Evolutionary conservation across 2,113 vertebrate species (phyloP), one percentile per base, ranked within the genome.

Genomic region (Kryptolebias marmoratus): DNA sequence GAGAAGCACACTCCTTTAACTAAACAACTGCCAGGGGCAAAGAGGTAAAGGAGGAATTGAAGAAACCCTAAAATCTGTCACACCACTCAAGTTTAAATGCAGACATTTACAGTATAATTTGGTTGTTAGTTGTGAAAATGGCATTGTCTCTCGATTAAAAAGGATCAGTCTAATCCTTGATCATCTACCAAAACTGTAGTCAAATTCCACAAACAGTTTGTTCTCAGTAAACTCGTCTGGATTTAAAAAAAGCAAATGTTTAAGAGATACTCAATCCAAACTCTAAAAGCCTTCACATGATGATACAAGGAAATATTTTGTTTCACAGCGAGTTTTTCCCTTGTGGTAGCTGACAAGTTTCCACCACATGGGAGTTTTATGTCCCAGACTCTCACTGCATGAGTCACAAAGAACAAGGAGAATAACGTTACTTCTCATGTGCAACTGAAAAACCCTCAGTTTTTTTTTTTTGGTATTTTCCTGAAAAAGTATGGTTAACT

Each of bases 1-100:
- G 88, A 88, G 84, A 58, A 14, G 77, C 57, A 48, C 63, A 56
- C 58, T 47, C 28, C 81, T 80, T 64, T 16, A 56, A 75, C 71
- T 75, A 74, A 71, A 73, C 73, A 59, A 68, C 56, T 47, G 81
- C 83, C 68, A 18, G 47, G 12, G 75, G 77, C 52, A 42, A 22
- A 36, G 14, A 65, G 44, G 12, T 49, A 63, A n/a, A 1, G 53
- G 22, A 61, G 65, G 16, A 58, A 52, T 56, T 53, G 18, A 6
- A 75, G 75, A 42, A 53, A 47, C 45, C 45, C 63, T 11, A 0
- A 68, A 83, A 86, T 63, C 67, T 65, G 44, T 54, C 79, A 52
- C 80, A 58, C 67, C 53, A 71, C 77, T 75, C 68, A 76, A 53
- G 66, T 79, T 39, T 77, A 73, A 82, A 74, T 44, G 55, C 50